Evolutionary conservation across 2,113 vertebrate genomes (phyloP).

Genomic region (Ictalurus furcatus): DNA sequence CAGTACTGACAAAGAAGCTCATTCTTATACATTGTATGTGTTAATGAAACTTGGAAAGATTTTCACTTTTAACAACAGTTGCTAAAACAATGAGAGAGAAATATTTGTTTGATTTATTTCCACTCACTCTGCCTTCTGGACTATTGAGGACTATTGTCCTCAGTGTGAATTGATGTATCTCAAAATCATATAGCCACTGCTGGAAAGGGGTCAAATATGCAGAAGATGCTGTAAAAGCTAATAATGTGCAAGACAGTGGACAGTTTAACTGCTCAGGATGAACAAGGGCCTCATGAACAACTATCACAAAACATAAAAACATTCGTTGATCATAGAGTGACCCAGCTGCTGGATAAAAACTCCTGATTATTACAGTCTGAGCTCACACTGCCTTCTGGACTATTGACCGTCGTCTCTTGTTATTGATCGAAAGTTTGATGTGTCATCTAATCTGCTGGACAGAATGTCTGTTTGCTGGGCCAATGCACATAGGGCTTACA

Average conservation of each 20-base stretch:
- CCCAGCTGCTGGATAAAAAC: too few relatives aligned
- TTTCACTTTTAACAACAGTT: background rate
- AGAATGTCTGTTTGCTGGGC: background rate
- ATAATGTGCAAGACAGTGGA: too few relatives aligned
- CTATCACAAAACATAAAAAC: too few relatives aligned
- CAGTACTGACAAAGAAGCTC: background rate
- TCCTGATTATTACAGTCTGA: too few relatives aligned
- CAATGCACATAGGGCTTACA: background rate
- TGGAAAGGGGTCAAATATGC: too few relatives aligned
- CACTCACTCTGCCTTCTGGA: background rate
- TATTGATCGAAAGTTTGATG: conserved; percentile 28
- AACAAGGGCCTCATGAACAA: too few relatives aligned
- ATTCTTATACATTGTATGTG: background rate
- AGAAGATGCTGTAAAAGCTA: too few relatives aligned
- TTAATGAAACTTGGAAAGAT: background rate
- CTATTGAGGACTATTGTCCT: background rate
- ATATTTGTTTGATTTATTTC: background rate
- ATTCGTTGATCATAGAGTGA: too few relatives aligned
- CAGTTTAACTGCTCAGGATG: too few relatives aligned
- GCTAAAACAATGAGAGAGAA: background rate
- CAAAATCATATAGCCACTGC: too few relatives aligned
- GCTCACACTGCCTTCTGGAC: background rate
- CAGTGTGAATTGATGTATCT: too few relatives aligned
- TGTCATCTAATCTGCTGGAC: conserved; percentile 40
- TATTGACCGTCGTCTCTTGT: conserved; percentile 32